Conservation (phyloP, 2,113 vertebrate genomes). For the Dasyurus viverrinus region DNA sequence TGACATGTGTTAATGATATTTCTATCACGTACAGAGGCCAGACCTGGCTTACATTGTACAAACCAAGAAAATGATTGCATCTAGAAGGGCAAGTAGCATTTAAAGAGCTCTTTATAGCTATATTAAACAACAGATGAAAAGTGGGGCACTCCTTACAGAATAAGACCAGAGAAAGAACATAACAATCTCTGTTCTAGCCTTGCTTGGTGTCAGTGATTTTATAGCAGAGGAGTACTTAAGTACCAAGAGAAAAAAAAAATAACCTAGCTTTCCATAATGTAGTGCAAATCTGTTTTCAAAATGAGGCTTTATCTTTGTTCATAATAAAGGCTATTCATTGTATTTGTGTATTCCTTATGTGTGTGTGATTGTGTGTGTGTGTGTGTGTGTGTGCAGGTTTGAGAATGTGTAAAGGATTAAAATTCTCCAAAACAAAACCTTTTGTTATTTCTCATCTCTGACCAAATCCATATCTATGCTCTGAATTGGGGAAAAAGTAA, state of each 20-base stretch:
- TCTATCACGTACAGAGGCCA: slow-evolving; percentile 14
- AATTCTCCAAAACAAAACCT: background rate
- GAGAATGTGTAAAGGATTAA: background rate
- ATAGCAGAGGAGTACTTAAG: background rate
- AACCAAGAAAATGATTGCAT: slow-evolving; percentile 8
- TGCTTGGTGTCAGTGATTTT: background rate
- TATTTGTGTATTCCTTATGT: background rate
- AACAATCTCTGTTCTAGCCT: background rate
- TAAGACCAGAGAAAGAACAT: background rate
- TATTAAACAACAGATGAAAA: background rate
- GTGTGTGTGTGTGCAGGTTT: background rate
- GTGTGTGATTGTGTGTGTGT: background rate
- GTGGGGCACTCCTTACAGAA: background rate
- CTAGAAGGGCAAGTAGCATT: background rate
- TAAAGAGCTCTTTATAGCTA: background rate
- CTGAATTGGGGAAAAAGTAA: background rate
- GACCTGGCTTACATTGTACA: background rate
- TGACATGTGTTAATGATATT: background rate
- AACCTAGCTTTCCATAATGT: background rate
- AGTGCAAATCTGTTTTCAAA: background rate
- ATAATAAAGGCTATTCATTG: background rate
- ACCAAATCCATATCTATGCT: background rate
- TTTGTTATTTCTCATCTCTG: background rate
- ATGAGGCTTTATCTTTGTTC: background rate
- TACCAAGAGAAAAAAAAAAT: background rate